Percentiles rank a stretch among this genome's conserved stretches.
phyloP scores from a whole-genome alignment of 2,113 vertebrate genomes.

The Castor canadensis region DNA sequence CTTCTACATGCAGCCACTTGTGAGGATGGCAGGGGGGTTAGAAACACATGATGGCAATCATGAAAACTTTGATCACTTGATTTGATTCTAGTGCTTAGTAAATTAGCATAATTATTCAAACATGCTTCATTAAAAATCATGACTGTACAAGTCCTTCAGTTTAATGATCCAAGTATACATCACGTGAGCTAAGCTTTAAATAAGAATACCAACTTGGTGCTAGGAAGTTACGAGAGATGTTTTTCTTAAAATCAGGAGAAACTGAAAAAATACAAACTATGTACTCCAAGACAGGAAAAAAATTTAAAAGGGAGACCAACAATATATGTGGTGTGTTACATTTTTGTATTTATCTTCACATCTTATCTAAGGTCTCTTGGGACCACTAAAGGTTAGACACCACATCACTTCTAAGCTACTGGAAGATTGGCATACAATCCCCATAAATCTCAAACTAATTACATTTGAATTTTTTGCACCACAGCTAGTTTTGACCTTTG shows the following conservation, averaged over 20 bases:
- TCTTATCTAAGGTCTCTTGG: constrained; percentile 80
- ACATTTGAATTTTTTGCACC: constrained; percentile 85
- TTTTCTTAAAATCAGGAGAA: constrained; percentile 52
- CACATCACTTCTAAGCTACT: constrained; percentile 81
- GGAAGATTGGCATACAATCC: constrained; percentile 83
- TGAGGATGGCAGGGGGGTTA: constrained; percentile 68
- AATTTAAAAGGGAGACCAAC: constrained; percentile 24
- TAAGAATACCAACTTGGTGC: constrained; percentile 77
- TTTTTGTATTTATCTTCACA: constrained; percentile 81
- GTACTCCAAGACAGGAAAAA: constrained; percentile 24
- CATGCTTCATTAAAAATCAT: constrained; percentile 86
- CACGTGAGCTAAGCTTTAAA: constrained; percentile 81
- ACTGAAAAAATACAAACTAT: constrained; percentile 30
- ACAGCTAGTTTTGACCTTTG: constrained; percentile 84
- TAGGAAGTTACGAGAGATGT: constrained; percentile 55
- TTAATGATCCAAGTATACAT: constrained; percentile 85
- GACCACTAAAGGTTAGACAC: constrained; percentile 81
- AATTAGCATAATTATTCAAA: constrained; percentile 89
- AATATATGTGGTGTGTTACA: constrained; percentile 49
- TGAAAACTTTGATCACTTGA: constrained; percentile 87
- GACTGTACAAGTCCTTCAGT: constrained; percentile 81
- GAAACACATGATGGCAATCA: constrained; percentile 81
- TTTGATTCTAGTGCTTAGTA: constrained; percentile 87
- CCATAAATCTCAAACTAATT: constrained; percentile 86
- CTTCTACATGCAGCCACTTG: constrained; percentile 77